Evolutionary conservation across 2,797 vertebrate genomes (phyloP).

Genomic region (Peromyscus aztecus): DNA sequence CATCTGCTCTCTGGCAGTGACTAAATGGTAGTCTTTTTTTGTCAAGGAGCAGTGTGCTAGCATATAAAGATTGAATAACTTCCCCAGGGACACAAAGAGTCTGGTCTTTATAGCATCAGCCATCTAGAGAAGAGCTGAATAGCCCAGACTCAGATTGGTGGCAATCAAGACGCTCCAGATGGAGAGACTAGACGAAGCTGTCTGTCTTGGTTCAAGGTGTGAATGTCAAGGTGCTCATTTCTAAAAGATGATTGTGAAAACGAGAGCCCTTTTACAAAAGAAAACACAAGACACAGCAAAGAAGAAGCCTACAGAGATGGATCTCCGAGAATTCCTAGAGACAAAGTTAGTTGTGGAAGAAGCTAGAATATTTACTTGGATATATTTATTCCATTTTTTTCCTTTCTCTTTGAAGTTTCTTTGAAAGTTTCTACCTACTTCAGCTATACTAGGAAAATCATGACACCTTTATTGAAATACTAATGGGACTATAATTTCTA

Average conservation of each 20-base stretch:
- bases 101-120: neutral
- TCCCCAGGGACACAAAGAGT: neutral
- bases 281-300: neutral
- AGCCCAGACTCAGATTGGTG: neutral
- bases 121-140: neutral
- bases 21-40: neutral
- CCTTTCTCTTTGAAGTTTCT: constrained; percentile 6
- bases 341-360: neutral
- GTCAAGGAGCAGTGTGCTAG: neutral
- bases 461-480: neutral
- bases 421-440: neutral
- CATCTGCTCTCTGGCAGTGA: neutral
- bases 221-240: neutral
- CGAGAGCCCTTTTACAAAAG: neutral
- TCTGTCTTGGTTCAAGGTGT: neutral
- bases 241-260: neutral
- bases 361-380: neutral
- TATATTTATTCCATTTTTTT: neutral
- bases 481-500: constrained; percentile 18
- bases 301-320: neutral
- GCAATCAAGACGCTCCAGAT: neutral
- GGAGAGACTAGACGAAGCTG: neutral
- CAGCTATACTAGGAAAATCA: neutral
- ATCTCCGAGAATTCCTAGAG: neutral
- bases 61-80: neutral